phyloP scores from a whole-genome alignment of 2,888 invertebrate genomes.

The Apeira syringaria region DNA sequence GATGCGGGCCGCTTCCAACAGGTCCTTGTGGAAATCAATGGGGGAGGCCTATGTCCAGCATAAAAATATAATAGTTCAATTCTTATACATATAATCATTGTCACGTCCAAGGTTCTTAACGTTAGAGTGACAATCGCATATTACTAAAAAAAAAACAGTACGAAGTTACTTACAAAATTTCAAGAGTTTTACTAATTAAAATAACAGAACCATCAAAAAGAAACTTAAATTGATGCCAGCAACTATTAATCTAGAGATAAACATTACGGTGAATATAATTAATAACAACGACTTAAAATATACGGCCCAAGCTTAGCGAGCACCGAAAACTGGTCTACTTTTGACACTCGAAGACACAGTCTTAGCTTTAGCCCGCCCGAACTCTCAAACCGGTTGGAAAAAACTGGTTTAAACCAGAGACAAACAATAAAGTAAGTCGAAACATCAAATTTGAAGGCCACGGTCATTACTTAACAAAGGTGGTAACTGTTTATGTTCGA shows the following conservation, averaged over 20 bases:
- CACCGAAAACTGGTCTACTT: conserved; percentile 5
- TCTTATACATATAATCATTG: no score
- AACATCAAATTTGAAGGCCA: conserved; percentile 24
- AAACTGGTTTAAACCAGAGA: conserved; percentile 25
- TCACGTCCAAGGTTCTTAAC: no score
- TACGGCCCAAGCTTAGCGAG: neutral
- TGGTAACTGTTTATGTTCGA: conserved; percentile 14
- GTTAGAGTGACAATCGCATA: no score
- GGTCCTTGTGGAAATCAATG: no score
- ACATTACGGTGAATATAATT: neutral
- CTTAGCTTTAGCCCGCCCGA: neutral
- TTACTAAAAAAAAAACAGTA: no score
- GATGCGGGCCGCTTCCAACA: no score
- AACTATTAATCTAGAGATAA: neutral
- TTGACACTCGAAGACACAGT: conserved; percentile 15
- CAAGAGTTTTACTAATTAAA: no score
- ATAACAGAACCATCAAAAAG: neutral
- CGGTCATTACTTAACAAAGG: conserved; percentile 16
- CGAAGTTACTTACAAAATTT: no score
- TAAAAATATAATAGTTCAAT: no score
- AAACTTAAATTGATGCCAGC: no score
- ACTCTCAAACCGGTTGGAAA: conserved; percentile 6
- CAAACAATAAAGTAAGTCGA: conserved; percentile 22
- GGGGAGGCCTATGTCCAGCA: no score
- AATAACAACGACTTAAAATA: neutral